phyloP scores from a whole-genome alignment of 2,888 invertebrate genomes.

The Boloria selene region DNA sequence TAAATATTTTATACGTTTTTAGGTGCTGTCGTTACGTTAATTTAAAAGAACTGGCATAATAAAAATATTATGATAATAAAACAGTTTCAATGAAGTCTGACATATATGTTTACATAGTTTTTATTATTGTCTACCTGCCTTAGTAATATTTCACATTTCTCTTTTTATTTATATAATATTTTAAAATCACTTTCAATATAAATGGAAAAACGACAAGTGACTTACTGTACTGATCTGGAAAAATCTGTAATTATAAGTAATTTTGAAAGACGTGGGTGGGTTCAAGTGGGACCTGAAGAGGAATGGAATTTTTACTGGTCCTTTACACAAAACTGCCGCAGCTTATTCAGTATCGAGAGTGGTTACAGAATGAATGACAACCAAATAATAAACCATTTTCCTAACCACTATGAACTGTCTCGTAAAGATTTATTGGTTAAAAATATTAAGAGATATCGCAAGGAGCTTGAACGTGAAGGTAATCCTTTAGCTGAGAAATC shows the following conservation, averaged over 20 bases:
- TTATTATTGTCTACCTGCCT: background rate
- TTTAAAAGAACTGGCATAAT: conserved; percentile 10
- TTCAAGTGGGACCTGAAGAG: conserved; percentile 89
- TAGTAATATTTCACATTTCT: too few relatives aligned
- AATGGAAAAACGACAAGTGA: conserved; percentile 37
- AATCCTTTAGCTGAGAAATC: conserved; percentile 91
- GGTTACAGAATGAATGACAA: conserved; percentile 97
- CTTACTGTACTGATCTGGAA: conserved; percentile 87
- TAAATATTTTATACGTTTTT: background rate
- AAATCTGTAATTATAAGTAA: conserved; percentile 95
- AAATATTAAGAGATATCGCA: conserved; percentile 96
- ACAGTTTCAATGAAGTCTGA: background rate
- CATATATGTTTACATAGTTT: background rate
- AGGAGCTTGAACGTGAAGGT: conserved; percentile 95
- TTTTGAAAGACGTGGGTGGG: conserved; percentile 94
- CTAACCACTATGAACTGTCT: conserved; percentile 97
- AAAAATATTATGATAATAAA: background rate
- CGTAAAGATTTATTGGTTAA: conserved; percentile 98
- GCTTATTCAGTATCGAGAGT: conserved; percentile 95
- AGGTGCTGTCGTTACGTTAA: too few relatives aligned
- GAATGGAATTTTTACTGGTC: conserved; percentile 99
- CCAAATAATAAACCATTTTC: conserved; percentile 97
- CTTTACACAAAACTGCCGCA: conserved; percentile 93
- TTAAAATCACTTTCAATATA: background rate
- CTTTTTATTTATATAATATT: too few relatives aligned